Base-by-base conservation (phyloP, 1,140 invertebrate genomes). In the Pissodes strobi region DNA sequence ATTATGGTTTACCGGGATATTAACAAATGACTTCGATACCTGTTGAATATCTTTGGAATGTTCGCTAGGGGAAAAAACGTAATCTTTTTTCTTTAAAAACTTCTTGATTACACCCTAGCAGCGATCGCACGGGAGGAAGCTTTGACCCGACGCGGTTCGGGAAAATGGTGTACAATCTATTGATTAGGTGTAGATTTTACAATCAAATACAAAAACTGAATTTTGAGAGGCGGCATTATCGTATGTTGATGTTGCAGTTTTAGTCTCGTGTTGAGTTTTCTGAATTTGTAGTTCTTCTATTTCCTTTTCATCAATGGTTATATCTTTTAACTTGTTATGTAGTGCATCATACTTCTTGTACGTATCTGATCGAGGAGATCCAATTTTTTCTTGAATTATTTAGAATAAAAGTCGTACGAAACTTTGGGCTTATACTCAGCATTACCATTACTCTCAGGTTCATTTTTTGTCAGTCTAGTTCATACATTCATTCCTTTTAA, bases 241-340 rank as follows among this genome's bases (percentile, higher is more conserved):
- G 18, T 4, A 18, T 2, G 19, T 18, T 18, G 19, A 48, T 3
- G 45, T 48, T 19, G 45, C 3, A 48, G 45, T 18, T 48, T 48
- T 48, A 48, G 45, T 48, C 13, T 48, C 45, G 13, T 48, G 21
- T 6, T 48, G 45, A 48, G 45, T 48, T 48, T 48, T 23, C 13
- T 48, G 45, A 3, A 48, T 48, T 22, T 48, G 21, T 2, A 48
- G 15, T 48, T 48, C 45, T 48, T 48, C 17, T 48, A 9, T 48
- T 48, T 48, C 45, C 13, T 19, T 48, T 48, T 48, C 45, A 13
- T 48, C 45, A 22, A 48, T 48, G 13, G 45, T 48, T 6, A 18
- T 48, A 13, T 48, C 45, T 48, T 48, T 48, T 48, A 48, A 48
- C 45, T 21, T 48, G 13, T 48, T 48, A 48, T 48, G 45, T 48